Evolutionary conservation across 2,888 invertebrate species (phyloP).

Genomic region (Cephonodes hylas): DNA sequence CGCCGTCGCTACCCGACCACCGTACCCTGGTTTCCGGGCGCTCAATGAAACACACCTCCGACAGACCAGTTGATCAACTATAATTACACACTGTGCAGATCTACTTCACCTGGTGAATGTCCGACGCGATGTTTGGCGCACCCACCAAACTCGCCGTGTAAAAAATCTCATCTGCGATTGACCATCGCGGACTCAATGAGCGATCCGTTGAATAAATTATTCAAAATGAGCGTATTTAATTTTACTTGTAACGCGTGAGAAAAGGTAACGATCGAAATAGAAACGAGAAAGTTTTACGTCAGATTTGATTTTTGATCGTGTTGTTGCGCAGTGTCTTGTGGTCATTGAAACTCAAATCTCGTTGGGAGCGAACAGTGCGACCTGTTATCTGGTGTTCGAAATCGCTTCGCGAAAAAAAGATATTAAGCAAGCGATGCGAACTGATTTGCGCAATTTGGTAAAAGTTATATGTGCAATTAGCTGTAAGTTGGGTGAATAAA

Average conservation of each 20-base stretch:
- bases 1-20: constrained; percentile 40
- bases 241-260: constrained; percentile 67
- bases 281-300: constrained; percentile 49
- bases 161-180: constrained; percentile 67
- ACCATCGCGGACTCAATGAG: constrained; percentile 50
- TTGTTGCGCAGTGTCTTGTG: constrained; percentile 28
- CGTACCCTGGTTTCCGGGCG: constrained; percentile 40
- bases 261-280: constrained; percentile 50
- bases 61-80: constrained; percentile 25
- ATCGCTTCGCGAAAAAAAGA: constrained; percentile 42
- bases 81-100: constrained; percentile 26
- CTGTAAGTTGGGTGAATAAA: constrained; percentile 37
- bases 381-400: constrained; percentile 45
- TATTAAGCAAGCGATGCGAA: constrained; percentile 38
- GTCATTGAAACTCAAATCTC: constrained; percentile 38
- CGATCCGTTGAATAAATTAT: constrained; percentile 68
- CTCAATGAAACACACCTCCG: constrained; percentile 24
- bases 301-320: constrained; percentile 30
- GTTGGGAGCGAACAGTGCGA: constrained; percentile 34
- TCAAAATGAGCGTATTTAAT: constrained; percentile 61
- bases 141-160: constrained; percentile 52
- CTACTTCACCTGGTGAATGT: constrained; percentile 31
- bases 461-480: constrained; percentile 65
- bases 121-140: constrained; percentile 46
- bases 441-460: constrained; percentile 63